Percentiles rank a stretch among this genome's conserved stretches.
Conservation (phyloP, 2,113 vertebrate species). For the Puntigrus tetrazona region DNA sequence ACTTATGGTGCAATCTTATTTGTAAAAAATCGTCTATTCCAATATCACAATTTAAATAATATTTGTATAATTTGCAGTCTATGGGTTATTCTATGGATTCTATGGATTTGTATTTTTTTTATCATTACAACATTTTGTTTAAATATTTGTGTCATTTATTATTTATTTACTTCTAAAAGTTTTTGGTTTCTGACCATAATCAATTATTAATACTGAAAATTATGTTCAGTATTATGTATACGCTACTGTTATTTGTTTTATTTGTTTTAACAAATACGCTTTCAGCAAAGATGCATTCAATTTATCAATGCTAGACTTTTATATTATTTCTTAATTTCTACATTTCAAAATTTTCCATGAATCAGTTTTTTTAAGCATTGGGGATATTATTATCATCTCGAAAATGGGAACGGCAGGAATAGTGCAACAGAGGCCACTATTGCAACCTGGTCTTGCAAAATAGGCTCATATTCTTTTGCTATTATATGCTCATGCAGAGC, state of each 20-base stretch:
- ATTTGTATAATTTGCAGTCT: no score
- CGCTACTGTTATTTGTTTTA: not conserved
- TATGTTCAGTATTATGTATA: not conserved
- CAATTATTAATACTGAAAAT: not conserved
- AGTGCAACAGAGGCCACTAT: not conserved
- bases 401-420: not conserved
- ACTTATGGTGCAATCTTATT: not conserved
- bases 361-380: not conserved
- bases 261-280: not conserved
- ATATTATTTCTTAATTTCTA: not conserved
- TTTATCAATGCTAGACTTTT: not conserved
- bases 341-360: not conserved
- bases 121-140: not conserved
- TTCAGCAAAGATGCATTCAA: not conserved
- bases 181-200: not conserved
- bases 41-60: no score
- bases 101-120: not conserved
- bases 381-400: no score
- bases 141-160: not conserved
- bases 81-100: no score
- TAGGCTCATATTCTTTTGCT: not conserved
- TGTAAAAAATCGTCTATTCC: no score
- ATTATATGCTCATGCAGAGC: not conserved
- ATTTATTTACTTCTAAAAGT: not conserved
- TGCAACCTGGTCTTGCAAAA: conserved; percentile 13